Percentiles rank a stretch among this genome's conserved stretches.
phyloP scores from a whole-genome alignment of 1,140 invertebrate species.

The Theocolax elegans region DNA sequence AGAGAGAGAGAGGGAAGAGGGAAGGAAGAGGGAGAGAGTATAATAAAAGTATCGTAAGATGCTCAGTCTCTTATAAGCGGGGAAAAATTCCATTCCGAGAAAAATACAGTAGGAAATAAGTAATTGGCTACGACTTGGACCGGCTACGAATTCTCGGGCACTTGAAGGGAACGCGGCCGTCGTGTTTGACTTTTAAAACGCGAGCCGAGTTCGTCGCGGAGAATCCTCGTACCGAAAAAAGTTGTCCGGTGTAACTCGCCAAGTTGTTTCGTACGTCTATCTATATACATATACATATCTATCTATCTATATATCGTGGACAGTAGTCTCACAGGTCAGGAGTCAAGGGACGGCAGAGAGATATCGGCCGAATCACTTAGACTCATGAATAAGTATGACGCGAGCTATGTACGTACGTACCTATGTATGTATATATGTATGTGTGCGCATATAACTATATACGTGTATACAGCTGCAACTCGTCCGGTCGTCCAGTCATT shows the following conservation, averaged over 20 bases:
- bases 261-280: neutral
- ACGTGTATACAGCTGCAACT: too few species aligned
- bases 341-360: constrained; percentile 15
- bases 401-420: too few species aligned
- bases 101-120: neutral
- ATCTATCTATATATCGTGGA: too few species aligned
- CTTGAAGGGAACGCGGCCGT: neutral
- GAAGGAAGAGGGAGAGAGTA: too few species aligned
- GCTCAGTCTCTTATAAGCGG: too few species aligned
- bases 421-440: too few species aligned
- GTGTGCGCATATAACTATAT: too few species aligned
- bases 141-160: neutral
- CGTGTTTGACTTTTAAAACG: constrained; percentile 5
- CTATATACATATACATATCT: too few species aligned
- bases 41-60: too few species aligned
- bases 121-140: neutral
- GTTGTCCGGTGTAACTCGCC: neutral
- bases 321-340: neutral
- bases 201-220: neutral
- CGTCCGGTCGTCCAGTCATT: constrained; percentile 43
- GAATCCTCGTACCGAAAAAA: neutral
- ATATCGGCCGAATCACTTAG: constrained; percentile 50
- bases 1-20: too few species aligned
- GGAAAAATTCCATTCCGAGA: neutral
- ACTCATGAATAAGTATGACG: constrained; percentile 47